A percentile compares a stretch with the other conserved stretches of the same genome.
Evolutionary conservation across 2,113 vertebrate genomes (phyloP).

Genomic region (Triplophysa rosa): DNA sequence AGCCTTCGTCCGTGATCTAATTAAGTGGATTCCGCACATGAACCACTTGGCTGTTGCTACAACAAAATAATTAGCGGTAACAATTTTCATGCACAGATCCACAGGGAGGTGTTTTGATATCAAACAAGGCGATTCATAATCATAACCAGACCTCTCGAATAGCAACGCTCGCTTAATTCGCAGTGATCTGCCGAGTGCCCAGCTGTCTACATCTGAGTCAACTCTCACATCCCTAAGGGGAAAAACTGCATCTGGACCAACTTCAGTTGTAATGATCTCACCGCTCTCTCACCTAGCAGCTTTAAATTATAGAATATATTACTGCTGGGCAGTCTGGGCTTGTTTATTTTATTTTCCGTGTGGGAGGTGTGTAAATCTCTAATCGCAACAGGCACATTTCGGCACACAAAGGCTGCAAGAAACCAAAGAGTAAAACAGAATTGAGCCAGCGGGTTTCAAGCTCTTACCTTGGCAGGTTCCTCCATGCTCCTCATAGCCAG

Average conservation of each 20-base stretch:
- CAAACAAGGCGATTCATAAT: slow-evolving; percentile 51
- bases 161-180: slow-evolving; percentile 39
- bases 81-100: slow-evolving; percentile 31
- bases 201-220: slow-evolving; percentile 42
- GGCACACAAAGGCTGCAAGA: not conserved
- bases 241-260: slow-evolving; percentile 11
- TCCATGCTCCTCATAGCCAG: slow-evolving; percentile 86
- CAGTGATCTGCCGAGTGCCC: slow-evolving; percentile 36
- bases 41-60: slow-evolving; percentile 15
- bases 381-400: not conserved
- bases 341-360: not conserved
- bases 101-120: slow-evolving; percentile 50
- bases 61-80: slow-evolving; percentile 49
- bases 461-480: slow-evolving; percentile 92
- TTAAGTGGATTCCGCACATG: slow-evolving; percentile 36
- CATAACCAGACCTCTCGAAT: slow-evolving; percentile 41
- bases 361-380: not conserved
- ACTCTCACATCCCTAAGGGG: slow-evolving; percentile 1
- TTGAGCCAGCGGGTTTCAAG: slow-evolving; percentile 5
- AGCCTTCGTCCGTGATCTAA: slow-evolving; percentile 34
- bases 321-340: not conserved
- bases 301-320: slow-evolving; percentile 9
- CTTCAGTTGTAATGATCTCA: slow-evolving; percentile 27
- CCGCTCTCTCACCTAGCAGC: slow-evolving; percentile 20
- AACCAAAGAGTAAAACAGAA: not conserved